These are phyloP conservation scores for Anabas testudineus DNA, from an alignment of 2,797 vertebrate species.

Conservation along the genomic window DNA sequence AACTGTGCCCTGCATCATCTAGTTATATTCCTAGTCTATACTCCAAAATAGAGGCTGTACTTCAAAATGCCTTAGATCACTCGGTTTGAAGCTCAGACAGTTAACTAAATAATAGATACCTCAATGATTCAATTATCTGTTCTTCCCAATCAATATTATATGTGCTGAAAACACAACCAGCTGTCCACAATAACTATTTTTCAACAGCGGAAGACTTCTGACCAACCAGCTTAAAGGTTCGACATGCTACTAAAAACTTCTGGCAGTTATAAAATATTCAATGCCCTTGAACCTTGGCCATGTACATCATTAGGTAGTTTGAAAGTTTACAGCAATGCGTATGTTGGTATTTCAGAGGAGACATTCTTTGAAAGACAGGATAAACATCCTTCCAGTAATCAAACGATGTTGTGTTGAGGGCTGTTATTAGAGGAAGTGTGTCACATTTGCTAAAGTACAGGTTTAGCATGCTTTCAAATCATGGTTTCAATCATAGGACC, in stretches of 20 bases:
- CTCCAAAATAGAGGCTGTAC: not conserved
- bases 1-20: not conserved
- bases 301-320: slow-evolving; percentile 26
- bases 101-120: no score
- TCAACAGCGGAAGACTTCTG: not conserved
- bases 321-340: slow-evolving; percentile 7
- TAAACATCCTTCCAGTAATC: not conserved
- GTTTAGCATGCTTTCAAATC: slow-evolving; percentile 51
- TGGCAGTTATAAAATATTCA: not conserved
- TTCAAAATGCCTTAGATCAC: not conserved
- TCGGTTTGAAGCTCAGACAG: no score
- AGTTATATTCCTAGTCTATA: not conserved
- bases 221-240: not conserved
- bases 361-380: slow-evolving; percentile 23
- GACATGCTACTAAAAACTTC: not conserved
- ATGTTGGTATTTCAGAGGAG: slow-evolving; percentile 14
- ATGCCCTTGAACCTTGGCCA: not conserved
- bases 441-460: slow-evolving; percentile 34
- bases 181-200: not conserved
- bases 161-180: not conserved
- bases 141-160: not conserved
- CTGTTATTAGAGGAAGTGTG: slow-evolving; percentile 47
- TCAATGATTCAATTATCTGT: no score
- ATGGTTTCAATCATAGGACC: slow-evolving; percentile 34
- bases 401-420: slow-evolving; percentile 20